phyloP scores from a whole-genome alignment of 2,797 vertebrate species.

The Thalassophryne amazonica region DNA sequence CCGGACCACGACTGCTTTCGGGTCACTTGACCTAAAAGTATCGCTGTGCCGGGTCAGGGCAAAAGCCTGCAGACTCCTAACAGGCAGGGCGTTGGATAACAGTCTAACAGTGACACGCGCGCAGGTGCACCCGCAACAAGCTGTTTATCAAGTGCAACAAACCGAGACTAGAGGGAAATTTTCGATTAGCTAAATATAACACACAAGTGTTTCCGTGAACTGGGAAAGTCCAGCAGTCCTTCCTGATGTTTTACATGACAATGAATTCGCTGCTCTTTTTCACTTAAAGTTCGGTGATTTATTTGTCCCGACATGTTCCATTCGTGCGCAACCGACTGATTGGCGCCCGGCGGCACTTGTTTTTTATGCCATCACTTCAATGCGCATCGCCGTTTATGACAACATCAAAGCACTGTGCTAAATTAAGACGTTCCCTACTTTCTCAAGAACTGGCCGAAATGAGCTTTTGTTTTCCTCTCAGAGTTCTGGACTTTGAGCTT shows the following conservation, averaged over 20 bases:
- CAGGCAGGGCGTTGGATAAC: constrained; percentile 16
- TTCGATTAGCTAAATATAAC: constrained; percentile 18
- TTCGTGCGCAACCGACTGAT: too few species aligned
- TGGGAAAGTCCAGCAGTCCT: constrained; percentile 48
- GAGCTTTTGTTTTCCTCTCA: too few species aligned
- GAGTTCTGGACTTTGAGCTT: constrained; percentile 32
- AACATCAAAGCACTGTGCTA: too few species aligned
- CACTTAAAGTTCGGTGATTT: too few species aligned
- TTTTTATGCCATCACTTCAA: too few species aligned
- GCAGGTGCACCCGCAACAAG: constrained; percentile 1
- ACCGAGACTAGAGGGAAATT: constrained; percentile 9
- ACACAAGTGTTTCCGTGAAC: constrained; percentile 21
- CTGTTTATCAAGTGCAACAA: constrained; percentile 17
- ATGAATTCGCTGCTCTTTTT: too few species aligned
- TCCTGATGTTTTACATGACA: constrained; percentile 8
- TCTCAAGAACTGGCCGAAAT: too few species aligned
- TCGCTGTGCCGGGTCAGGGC: constrained; percentile 2
- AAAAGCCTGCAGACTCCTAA: too few species aligned
- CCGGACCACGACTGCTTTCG: constrained; percentile 36
- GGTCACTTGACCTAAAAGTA: constrained; percentile 4
- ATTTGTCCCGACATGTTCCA: too few species aligned
- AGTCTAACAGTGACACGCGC: neutral
- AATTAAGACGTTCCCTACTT: too few species aligned
- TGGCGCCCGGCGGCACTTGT: too few species aligned
- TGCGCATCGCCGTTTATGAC: too few species aligned